phyloP scores from a whole-genome alignment of 1,140 invertebrate species.

The Ditylenchus dipsaci region DNA sequence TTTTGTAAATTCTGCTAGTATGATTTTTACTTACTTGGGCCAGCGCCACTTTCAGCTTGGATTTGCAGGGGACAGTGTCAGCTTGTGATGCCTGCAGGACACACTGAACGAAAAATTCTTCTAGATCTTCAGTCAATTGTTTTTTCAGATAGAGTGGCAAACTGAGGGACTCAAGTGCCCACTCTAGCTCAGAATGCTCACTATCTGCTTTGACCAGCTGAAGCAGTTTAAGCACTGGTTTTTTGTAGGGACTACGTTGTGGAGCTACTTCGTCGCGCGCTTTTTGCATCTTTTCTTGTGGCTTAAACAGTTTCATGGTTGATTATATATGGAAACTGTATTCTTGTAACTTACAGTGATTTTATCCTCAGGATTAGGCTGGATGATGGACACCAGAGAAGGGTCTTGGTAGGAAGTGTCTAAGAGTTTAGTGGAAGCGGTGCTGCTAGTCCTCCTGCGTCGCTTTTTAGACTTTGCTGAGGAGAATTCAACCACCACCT shows the following conservation, averaged over 20 bases:
- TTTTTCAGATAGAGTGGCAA: conserved; percentile 5
- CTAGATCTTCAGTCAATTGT: conserved; percentile 21
- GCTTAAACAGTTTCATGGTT: no score
- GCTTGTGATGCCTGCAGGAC: conserved; percentile 14
- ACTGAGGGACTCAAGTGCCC: conserved; percentile 22
- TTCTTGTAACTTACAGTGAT: not conserved
- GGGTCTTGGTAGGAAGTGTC: not conserved
- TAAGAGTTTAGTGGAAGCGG: not conserved
- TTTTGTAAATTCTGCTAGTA: not conserved
- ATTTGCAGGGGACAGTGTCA: not conserved
- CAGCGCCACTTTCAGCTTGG: conserved; percentile 11
- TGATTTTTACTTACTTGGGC: conserved; percentile 18
- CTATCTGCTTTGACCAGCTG: not conserved
- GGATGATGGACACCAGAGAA: not conserved
- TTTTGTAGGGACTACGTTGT: not conserved
- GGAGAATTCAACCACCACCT: conserved; percentile 12
- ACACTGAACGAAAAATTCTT: conserved; percentile 24
- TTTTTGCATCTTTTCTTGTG: conserved; percentile 17
- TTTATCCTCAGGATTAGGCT: not conserved
- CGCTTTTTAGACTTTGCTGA: conserved; percentile 20
- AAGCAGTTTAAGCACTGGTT: not conserved
- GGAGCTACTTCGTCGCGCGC: conserved; percentile 5
- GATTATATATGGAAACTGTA: no score
- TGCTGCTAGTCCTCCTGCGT: conserved; percentile 8
- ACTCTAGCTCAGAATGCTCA: conserved; percentile 20